Evolutionary conservation across 2,888 invertebrate genomes (phyloP).

Genomic region (Eupsilia transversa): DNA sequence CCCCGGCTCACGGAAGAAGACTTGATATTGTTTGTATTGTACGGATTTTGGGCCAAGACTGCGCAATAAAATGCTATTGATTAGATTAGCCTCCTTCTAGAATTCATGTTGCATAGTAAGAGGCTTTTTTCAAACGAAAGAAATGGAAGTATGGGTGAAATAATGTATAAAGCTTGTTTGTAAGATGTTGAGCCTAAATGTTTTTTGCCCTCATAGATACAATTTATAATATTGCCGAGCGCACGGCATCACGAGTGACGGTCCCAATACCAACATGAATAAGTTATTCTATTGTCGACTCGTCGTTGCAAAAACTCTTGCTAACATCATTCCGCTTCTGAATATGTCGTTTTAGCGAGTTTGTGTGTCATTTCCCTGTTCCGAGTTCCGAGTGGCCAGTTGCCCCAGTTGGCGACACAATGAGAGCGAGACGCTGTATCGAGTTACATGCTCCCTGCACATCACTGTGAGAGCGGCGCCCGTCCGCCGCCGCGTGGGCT

Average conservation of each 20-base stretch:
- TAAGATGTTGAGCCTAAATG: too few species aligned
- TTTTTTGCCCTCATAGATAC: neutral
- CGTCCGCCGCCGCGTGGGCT: neutral
- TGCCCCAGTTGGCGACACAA: neutral
- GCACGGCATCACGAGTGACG: neutral
- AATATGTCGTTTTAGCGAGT: slow-evolving; percentile 6
- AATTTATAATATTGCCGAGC: neutral
- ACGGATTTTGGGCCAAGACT: neutral
- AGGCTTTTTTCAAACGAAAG: neutral
- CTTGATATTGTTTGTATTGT: too few species aligned
- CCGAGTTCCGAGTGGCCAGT: neutral
- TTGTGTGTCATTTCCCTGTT: neutral
- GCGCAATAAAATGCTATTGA: neutral
- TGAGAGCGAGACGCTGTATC: neutral
- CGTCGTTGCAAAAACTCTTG: slow-evolving; percentile 16
- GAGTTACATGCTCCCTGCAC: neutral
- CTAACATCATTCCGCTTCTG: neutral
- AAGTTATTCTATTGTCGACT: slow-evolving; percentile 22
- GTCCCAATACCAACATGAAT: slow-evolving; percentile 7
- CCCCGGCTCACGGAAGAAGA: too few species aligned
- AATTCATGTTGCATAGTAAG: neutral
- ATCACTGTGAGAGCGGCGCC: neutral
- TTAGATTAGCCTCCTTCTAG: neutral
- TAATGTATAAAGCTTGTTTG: slow-evolving; percentile 8
- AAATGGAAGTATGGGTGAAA: neutral